Evolutionary conservation across 2,797 vertebrate genomes (phyloP), one percentile per base, ranked within the genome.

Genomic region (Acanthurus leucopareius): DNA sequence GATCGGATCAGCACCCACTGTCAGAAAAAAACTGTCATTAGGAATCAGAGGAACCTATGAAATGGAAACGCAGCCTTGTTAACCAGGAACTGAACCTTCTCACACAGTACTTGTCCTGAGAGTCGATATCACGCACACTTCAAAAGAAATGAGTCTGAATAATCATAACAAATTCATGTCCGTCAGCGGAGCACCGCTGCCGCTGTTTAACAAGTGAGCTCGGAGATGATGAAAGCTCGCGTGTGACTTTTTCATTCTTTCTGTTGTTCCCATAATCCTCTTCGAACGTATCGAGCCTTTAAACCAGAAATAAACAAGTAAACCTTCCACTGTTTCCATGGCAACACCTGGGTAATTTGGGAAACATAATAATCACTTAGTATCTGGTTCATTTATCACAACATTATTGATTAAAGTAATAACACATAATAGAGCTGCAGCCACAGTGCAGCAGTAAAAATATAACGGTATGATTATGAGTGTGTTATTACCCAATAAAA

Each of bases 1-100:
- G 72, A 83, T 71, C 66, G 66, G 60, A 63, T 57, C 64, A 45
- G 63, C 25, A 25, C 2, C 25, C 25, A 75, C 28, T 38, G 28
- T 20, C 65, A 35, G 20, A 47, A 57, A 25, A 49, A 79, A 56
- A 49, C 48, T 22, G 20, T 68, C 59, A 57, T 69, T 69, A 47
- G 52, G 28, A 38, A 63, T 57, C 68, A 35, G 19, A 14, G 25
- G 25, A 25, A 25, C 25, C 25, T 25, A 25, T 25, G 25, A 66
- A 54, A 59, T 22, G 11, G 42, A 58, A 25, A 9, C 35, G 25
- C 20, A 15, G 60, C 7, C 58, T 68, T 78, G 54, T 79, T 64
- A 48, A 73, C 38, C 64, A 49, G 38, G 9, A 69, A 20, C 17
- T 52, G 38, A 79, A 54, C 38, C 20, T 25, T 38, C 16, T 56